A percentile compares a stretch with the other conserved stretches of the same genome.
phyloP scores from a whole-genome alignment of 1,140 invertebrate genomes.

The Scaptomyza graminum region DNA sequence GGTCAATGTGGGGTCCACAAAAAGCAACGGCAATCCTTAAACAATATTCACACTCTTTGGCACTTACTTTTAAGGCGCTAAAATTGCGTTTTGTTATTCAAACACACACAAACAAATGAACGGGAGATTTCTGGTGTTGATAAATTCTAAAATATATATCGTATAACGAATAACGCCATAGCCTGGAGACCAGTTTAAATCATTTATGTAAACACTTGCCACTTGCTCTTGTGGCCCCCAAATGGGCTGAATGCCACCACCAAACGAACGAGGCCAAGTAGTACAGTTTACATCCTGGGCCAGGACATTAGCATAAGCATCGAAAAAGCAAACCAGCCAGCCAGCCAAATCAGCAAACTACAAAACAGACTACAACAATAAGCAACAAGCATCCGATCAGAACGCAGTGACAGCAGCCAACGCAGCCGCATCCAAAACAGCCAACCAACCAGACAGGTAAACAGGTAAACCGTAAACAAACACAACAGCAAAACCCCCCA shows the following conservation, averaged over 20 bases:
- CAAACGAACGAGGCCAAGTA: slow-evolving; percentile 36
- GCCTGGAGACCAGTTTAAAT: slow-evolving; percentile 51
- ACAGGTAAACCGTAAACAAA: slow-evolving; percentile 12
- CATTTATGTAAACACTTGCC: slow-evolving; percentile 29
- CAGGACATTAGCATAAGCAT: slow-evolving; percentile 56
- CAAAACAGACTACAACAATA: slow-evolving; percentile 4
- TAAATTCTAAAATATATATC: slow-evolving; percentile 59
- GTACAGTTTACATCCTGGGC: slow-evolving; percentile 70
- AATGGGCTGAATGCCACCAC: not conserved
- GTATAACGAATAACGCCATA: slow-evolving; percentile 47
- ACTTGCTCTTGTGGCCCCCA: slow-evolving; percentile 35
- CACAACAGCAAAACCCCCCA: not conserved
- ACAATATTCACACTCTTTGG: slow-evolving; percentile 25
- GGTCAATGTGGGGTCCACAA: slow-evolving; percentile 1
- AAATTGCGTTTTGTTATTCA: slow-evolving; percentile 50
- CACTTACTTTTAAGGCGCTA: slow-evolving; percentile 35
- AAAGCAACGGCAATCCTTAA: slow-evolving; percentile 43
- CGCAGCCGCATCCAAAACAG: slow-evolving; percentile 25
- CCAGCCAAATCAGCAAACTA: slow-evolving; percentile 38
- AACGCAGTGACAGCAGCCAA: slow-evolving; percentile 26
- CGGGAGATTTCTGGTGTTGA: slow-evolving; percentile 44
- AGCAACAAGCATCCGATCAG: not conserved
- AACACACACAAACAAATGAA: slow-evolving; percentile 20
- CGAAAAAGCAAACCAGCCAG: slow-evolving; percentile 24
- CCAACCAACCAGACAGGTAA: slow-evolving; percentile 40